Evolutionary conservation across 2,888 invertebrate genomes (phyloP), one percentile per base, ranked within the genome.

Genomic region (Pelosia muscerda): DNA sequence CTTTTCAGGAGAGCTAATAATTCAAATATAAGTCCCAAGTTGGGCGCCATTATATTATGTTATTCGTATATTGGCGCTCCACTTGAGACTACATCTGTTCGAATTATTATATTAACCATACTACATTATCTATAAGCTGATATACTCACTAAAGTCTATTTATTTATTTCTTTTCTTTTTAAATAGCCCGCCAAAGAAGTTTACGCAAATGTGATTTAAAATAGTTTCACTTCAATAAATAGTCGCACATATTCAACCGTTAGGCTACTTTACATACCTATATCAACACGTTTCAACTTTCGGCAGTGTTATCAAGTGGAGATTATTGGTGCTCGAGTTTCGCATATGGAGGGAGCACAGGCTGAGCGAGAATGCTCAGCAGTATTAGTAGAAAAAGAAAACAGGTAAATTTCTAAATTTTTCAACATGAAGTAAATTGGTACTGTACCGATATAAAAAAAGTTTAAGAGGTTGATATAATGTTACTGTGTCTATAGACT

Each of bases 261-360:
- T n/a, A n/a, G n/a, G n/a, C n/a, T n/a, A n/a, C n/a, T n/a, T n/a
- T n/a, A n/a, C n/a, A n/a, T 1, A 31, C 31, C 6, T 31, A 3
- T 8, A 38, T 38, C 38, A 38, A 38, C 38, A 15, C 38, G 28
- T 28, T 25, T 22, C 15, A 22, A 42, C 1, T 42, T 62, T 59
- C 59, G 66, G 2, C 63, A 95, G 95, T 90, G 90, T 69, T 95
- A 91, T 71, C 94, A 94, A 91, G 89, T 93, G 77, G 95, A 95
- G 81, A 94, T 93, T 4, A 78, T 90, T 11, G 94, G 94, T 4
- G 87, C 94, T 8, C 90, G 90, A 31, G 91, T 93, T 11, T 76
- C 88, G 28, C 92, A 92, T 66, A 93, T 95, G 94, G 95, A 95
- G 62, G 95, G 94, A 0, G 86, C 84, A 2, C 87, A 89, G 69